Percentiles rank a stretch among this genome's conserved stretches.
Conservation (phyloP, 2,888 invertebrate species). For the Halictus quadricinctus region DNA sequence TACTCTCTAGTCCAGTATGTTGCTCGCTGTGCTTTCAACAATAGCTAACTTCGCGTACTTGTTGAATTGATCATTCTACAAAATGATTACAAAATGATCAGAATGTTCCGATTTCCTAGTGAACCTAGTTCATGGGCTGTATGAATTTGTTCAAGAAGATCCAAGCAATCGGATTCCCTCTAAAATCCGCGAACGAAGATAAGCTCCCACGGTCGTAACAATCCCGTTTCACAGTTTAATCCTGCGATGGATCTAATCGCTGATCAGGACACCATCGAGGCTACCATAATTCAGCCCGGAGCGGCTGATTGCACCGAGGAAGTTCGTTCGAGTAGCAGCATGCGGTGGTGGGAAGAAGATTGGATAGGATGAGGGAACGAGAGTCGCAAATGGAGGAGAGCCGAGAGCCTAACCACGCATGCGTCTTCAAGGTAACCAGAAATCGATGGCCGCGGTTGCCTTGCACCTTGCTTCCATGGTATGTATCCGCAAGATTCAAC, state of each 20-base stretch:
- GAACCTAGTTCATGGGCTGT: neutral
- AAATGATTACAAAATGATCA: neutral
- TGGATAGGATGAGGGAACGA: conserved; percentile 17
- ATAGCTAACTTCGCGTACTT: too few relatives aligned
- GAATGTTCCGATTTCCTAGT: neutral
- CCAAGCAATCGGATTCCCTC: neutral
- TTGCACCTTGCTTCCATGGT: conserved; percentile 12
- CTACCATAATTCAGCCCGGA: conserved; percentile 10
- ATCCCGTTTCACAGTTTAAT: neutral
- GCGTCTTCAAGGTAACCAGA: conserved; percentile 66
- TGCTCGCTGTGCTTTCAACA: too few relatives aligned
- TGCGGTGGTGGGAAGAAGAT: neutral
- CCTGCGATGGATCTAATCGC: conserved; percentile 7
- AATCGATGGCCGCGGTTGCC: conserved; percentile 77
- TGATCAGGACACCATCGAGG: neutral
- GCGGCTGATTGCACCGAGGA: neutral
- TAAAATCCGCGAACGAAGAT: neutral
- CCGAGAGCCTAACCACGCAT: conserved; percentile 60
- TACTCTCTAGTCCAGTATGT: too few relatives aligned
- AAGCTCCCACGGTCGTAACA: neutral
- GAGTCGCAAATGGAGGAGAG: conserved; percentile 27
- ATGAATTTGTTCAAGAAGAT: neutral
- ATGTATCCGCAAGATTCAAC: neutral
- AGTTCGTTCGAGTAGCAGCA: neutral
- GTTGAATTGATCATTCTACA: neutral